Conservation (phyloP, 2,797 vertebrate genomes). For the Naso thynnoides region DNA sequence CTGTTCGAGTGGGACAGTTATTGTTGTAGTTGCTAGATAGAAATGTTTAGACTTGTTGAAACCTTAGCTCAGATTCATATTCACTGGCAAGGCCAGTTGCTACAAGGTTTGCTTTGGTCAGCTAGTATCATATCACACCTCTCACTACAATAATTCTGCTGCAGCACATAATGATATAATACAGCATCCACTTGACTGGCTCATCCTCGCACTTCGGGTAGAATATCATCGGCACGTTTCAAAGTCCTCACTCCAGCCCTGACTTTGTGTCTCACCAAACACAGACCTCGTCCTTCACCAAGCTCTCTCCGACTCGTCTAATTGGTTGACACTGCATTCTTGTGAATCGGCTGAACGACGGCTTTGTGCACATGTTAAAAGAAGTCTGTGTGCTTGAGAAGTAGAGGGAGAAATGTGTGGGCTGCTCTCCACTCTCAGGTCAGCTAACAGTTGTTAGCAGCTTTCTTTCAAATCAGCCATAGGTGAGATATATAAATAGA, state of each 20-base stretch:
- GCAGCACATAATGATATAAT: slow-evolving; percentile 29
- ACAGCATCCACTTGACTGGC: background rate
- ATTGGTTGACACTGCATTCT: slow-evolving; percentile 19
- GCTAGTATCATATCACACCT: slow-evolving; percentile 39
- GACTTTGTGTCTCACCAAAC: background rate
- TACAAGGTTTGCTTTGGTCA: slow-evolving; percentile 20
- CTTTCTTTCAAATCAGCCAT: slow-evolving; percentile 52
- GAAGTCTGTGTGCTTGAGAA: background rate
- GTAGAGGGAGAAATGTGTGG: slow-evolving; percentile 8
- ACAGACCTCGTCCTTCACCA: background rate
- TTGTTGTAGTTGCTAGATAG: slow-evolving; percentile 1
- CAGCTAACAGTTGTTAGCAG: slow-evolving; percentile 37
- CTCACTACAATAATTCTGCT: slow-evolving; percentile 25
- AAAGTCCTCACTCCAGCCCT: background rate
- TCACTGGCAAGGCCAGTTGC: slow-evolving; percentile 33
- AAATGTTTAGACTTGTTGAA: slow-evolving; percentile 27
- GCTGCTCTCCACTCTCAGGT: slow-evolving; percentile 14
- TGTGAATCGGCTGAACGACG: slow-evolving; percentile 27
- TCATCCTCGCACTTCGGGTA: slow-evolving; percentile 9
- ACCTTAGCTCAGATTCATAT: no score
- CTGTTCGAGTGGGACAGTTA: background rate
- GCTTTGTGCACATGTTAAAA: slow-evolving; percentile 24
- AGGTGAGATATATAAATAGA: slow-evolving; percentile 69
- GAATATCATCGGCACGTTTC: slow-evolving; percentile 6
- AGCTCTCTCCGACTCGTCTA: background rate